These are phyloP conservation scores for Pontoporia blainvillei DNA, from an alignment of 2,113 vertebrate species.

Conservation along the genomic window DNA sequence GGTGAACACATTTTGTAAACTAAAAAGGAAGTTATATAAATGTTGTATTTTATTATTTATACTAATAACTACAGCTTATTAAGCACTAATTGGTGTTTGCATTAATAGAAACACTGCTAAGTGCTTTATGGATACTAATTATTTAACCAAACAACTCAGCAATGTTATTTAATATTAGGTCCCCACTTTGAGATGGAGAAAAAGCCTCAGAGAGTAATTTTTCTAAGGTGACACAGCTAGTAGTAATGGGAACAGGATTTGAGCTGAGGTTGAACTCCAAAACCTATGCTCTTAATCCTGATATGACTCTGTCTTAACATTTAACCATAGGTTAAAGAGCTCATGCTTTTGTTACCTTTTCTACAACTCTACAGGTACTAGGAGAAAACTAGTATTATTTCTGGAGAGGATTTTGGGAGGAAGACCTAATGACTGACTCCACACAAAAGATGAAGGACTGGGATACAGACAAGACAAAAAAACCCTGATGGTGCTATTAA, in stretches of 20 bases:
- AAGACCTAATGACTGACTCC: not conserved
- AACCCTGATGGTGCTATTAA: not conserved
- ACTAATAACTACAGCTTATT: not conserved
- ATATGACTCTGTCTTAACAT: not conserved
- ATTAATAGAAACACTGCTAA: not conserved
- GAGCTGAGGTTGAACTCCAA: not conserved
- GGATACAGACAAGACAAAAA: not conserved
- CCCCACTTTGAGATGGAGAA: not conserved
- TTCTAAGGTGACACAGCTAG: not conserved
- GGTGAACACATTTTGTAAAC: not conserved
- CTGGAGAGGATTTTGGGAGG: not conserved
- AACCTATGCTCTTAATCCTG: not conserved
- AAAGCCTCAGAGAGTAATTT: constrained; percentile 1
- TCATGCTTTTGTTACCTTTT: not conserved
- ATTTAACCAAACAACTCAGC: not conserved
- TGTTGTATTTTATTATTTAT: not conserved
- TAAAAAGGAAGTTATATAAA: not conserved
- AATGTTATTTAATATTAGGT: not conserved
- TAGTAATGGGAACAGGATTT: not conserved
- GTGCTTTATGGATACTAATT: not conserved
- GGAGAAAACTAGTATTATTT: not conserved
- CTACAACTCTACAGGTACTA: not conserved
- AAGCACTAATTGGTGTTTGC: not conserved
- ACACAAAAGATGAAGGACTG: not conserved
- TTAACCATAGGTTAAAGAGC: not conserved